phyloP scores from a whole-genome alignment of 1,140 invertebrate species.

The Coenobita brevimanus region DNA sequence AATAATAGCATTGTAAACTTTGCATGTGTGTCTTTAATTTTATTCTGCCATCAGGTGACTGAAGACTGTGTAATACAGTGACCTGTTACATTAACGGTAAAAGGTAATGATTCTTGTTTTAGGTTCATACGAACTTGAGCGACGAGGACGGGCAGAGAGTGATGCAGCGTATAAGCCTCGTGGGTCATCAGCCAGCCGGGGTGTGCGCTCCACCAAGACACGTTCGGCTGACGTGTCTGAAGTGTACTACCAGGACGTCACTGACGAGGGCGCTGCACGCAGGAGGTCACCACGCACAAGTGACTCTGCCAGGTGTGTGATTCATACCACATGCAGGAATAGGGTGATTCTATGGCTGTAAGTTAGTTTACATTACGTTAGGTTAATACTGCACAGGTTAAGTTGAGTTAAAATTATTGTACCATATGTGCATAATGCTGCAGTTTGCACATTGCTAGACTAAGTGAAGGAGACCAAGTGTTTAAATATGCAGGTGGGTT shows the following conservation, averaged over 20 bases:
- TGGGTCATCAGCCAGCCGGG: conserved; percentile 52
- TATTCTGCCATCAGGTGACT: too few relatives aligned
- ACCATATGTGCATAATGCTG: too few relatives aligned
- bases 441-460: too few relatives aligned
- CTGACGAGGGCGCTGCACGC: conserved; percentile 25
- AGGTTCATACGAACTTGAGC: conserved; percentile 46
- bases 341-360: neutral
- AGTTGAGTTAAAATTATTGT: too few relatives aligned
- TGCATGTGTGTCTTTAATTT: too few relatives aligned
- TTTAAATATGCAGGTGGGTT: too few relatives aligned
- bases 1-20: too few relatives aligned
- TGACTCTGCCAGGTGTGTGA: conserved; percentile 46
- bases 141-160: conserved; percentile 47
- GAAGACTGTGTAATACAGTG: too few relatives aligned
- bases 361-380: conserved; percentile 3
- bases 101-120: too few relatives aligned
- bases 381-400: neutral
- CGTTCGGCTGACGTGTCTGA: conserved; percentile 56
- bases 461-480: too few relatives aligned
- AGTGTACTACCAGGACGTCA: conserved; percentile 29
- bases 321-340: neutral
- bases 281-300: conserved; percentile 48
- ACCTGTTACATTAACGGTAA: too few relatives aligned
- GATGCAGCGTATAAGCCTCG: conserved; percentile 54
- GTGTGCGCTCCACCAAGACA: conserved; percentile 44